Evolutionary conservation across 1,140 invertebrate species (phyloP), one percentile per base, ranked within the genome.

Genomic region (Battus philenor): DNA sequence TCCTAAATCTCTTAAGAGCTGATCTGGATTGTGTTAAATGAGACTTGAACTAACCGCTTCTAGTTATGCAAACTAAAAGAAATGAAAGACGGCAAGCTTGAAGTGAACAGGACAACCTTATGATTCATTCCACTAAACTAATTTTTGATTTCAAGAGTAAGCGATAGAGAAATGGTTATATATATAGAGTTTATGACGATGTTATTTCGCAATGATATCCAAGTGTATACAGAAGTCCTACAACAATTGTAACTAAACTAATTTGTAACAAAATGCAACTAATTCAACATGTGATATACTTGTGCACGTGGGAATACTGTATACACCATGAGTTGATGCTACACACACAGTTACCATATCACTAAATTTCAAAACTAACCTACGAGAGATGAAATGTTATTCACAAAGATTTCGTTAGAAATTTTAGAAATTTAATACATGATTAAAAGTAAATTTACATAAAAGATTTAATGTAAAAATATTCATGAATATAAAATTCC

Each of bases 61-160:
- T 73, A 78, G 29, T 46, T 39, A 39, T 44, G 65, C 60, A 54
- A 52, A 66, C 68, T 71, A 72, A 53, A 15, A 51, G 47, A 46
- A 45, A 57, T 63, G 50, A 54, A 51, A 60, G 44, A 54, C 18
- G 62, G 32, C 71, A 75, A 75, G 69, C 74, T 64, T 46, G 49
- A 54, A 53, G 52, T 53, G 50, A 54, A 43, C 22, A 50, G 38
- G 39, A 50, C 30, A 59, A 38, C n/a, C 39, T 48, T 38, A 31
- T 54, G 50, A 45, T 9, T 29, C 45, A 61, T 52, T 54, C 50
- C 50, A 50, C 30, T 50, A 67, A 65, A 60, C 70, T 43, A 57
- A 54, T 58, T 46, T 50, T 30, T 54, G 20, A 48, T 61, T 71
- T 63, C 5, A 54, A 55, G 63, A 64, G 59, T 54, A 72, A 78